These are phyloP conservation scores for Hiodon alosoides DNA, from an alignment of 2,113 vertebrate genomes.

Conservation along the genomic window DNA sequence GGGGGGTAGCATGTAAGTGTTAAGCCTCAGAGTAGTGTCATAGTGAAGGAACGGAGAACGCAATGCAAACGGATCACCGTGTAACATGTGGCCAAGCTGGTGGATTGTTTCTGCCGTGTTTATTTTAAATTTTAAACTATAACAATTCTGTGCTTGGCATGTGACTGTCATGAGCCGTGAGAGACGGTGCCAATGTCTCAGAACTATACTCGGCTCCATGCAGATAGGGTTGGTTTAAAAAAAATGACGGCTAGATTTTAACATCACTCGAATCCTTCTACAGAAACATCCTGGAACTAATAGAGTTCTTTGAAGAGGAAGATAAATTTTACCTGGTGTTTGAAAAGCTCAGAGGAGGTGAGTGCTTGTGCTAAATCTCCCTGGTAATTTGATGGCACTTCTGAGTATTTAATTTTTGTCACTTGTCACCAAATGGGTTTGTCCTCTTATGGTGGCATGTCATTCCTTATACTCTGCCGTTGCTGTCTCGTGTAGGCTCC, in stretches of 20 bases:
- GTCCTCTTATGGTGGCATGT: background rate
- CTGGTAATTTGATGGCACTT: background rate
- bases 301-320: conserved; percentile 97
- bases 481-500: conserved; percentile 64
- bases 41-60: too few species aligned
- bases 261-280: background rate
- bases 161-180: too few species aligned
- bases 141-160: too few species aligned
- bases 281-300: conserved; percentile 92
- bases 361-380: conserved; percentile 12
- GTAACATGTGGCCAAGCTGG: too few species aligned
- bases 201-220: too few species aligned
- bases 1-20: too few species aligned
- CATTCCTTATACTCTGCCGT: background rate
- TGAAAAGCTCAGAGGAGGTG: conserved; percentile 93
- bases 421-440: background rate
- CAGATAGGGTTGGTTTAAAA: too few species aligned
- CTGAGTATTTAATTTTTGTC: background rate
- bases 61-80: too few species aligned
- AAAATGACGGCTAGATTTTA: background rate
- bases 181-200: too few species aligned
- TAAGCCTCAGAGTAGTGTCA: too few species aligned
- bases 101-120: too few species aligned
- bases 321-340: conserved; percentile 97
- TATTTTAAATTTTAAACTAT: too few species aligned